Evolutionary conservation across 2,113 vertebrate genomes (phyloP).

Genomic region (Orcinus orca): DNA sequence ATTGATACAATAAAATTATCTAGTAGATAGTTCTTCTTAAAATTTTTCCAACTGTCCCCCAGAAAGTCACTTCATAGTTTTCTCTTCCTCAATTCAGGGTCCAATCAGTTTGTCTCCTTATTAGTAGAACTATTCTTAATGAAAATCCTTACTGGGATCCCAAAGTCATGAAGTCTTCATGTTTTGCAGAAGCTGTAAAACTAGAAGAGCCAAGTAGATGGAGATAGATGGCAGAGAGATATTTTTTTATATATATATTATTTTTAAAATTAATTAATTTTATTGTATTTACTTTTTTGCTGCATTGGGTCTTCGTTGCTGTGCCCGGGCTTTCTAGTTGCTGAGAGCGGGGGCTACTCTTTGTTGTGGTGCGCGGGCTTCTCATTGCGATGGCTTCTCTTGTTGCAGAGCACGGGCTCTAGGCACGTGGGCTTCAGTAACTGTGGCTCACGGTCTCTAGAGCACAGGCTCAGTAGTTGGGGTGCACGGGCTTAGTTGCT

Average conservation of each 20-base stretch:
- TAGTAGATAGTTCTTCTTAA: not conserved
- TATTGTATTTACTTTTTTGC: too few species aligned
- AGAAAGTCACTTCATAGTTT: not conserved
- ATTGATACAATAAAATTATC: not conserved
- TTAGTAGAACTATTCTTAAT: not conserved
- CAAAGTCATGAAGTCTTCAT: not conserved
- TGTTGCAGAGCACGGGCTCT: too few species aligned
- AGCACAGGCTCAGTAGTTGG: too few species aligned
- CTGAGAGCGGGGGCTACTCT: too few species aligned
- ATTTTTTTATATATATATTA: not conserved
- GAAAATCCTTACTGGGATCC: not conserved
- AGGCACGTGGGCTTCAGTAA: too few species aligned
- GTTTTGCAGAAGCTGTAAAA: constrained; percentile 20
- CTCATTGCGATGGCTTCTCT: too few species aligned
- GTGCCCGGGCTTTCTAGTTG: too few species aligned
- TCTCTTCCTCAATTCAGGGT: not conserved
- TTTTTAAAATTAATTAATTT: too few species aligned
- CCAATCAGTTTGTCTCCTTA: not conserved
- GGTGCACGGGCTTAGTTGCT: too few species aligned
- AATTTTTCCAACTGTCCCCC: not conserved
- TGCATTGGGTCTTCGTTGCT: too few species aligned
- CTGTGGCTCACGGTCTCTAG: too few species aligned
- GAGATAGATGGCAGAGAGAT: not conserved
- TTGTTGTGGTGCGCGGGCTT: too few species aligned
- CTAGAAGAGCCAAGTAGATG: not conserved